phyloP scores from a whole-genome alignment of 2,888 invertebrate species.

The Pterostichus madidus region DNA sequence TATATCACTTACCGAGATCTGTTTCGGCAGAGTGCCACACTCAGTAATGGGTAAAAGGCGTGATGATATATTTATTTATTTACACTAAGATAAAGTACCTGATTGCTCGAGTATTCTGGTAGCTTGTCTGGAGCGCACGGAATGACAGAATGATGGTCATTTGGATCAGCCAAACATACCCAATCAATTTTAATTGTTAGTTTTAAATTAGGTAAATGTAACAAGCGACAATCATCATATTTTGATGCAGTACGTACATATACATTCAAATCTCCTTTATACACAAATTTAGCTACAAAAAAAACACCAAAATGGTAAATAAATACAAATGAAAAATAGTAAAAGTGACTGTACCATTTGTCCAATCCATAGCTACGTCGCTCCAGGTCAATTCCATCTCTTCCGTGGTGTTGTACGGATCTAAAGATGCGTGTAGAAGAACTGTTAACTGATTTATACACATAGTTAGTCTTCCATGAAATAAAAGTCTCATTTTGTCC shows the following conservation, averaged over 20 bases:
- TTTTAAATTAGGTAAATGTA: constrained; percentile 94
- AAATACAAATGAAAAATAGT: no score
- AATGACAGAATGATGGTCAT: constrained; percentile 97
- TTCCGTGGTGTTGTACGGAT: constrained; percentile 99
- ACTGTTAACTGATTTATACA: constrained; percentile 93
- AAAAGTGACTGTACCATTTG: constrained; percentile 83
- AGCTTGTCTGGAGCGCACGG: constrained; percentile 97
- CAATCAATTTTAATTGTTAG: constrained; percentile 91
- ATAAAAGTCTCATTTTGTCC: constrained; percentile 95
- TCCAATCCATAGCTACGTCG: constrained; percentile 96
- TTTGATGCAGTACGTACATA: constrained; percentile 98
- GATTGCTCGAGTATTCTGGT: constrained; percentile 97
- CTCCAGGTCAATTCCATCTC: constrained; percentile 99
- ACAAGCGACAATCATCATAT: constrained; percentile 97
- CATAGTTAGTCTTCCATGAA: constrained; percentile 95
- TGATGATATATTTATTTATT: no score
- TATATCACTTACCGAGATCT: no score
- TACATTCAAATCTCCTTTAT: constrained; percentile 96
- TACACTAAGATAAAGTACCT: no score
- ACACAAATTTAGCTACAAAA: constrained; percentile 87
- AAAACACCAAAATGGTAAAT: constrained; percentile 1
- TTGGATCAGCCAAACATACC: constrained; percentile 94
- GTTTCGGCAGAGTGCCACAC: no score
- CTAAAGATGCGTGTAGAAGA: constrained; percentile 95
- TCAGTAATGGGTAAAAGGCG: no score